These are phyloP conservation scores for Pteruthius melanotis DNA, from an alignment of 2,113 vertebrate species.

Conservation along the genomic window DNA sequence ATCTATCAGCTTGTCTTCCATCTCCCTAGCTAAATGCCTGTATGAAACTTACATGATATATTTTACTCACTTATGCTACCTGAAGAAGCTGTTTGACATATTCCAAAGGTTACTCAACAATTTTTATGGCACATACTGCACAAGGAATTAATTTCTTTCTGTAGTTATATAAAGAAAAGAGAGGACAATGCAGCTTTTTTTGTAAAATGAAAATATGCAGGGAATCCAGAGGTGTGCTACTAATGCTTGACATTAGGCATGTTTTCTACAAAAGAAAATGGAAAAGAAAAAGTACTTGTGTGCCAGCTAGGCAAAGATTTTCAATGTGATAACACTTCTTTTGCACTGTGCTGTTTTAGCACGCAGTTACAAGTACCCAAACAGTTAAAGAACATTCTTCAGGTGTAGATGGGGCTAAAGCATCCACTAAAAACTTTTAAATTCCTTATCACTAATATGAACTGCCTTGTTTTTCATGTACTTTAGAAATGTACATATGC, in stretches of 20 bases:
- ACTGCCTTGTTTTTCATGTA: neutral
- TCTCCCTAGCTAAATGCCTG: neutral
- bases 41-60: neutral
- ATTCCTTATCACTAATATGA: neutral
- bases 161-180: neutral
- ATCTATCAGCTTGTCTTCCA: neutral
- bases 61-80: neutral
- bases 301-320: neutral
- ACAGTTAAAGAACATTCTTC: neutral
- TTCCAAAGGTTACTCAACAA: neutral
- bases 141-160: neutral
- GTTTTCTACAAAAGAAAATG: conserved; percentile 18
- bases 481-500: neutral
- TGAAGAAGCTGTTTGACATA: neutral
- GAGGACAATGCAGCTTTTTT: conserved; percentile 43
- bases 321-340: neutral
- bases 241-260: neutral
- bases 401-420: neutral
- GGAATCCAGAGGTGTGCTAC: conserved; percentile 59
- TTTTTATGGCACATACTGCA: neutral
- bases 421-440: neutral
- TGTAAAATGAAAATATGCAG: conserved; percentile 49
- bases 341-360: neutral
- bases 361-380: neutral
- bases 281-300: neutral